These are phyloP conservation scores for Macrotis lagotis DNA, from an alignment of 2,113 vertebrate genomes.

Conservation along the genomic window DNA sequence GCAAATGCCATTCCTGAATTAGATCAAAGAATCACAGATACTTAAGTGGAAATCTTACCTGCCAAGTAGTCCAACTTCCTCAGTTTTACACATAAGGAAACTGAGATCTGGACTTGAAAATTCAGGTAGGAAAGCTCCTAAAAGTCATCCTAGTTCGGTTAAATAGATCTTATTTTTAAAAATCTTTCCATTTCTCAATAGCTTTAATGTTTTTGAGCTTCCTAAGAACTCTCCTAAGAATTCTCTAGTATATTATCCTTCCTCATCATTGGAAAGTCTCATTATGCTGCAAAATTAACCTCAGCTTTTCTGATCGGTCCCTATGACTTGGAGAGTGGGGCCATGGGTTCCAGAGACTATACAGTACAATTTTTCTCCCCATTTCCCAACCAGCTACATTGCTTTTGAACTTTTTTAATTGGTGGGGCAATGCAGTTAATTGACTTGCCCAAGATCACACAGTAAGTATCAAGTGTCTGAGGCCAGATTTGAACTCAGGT, in stretches of 20 bases:
- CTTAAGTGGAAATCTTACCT: not conserved
- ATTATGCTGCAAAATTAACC: not conserved
- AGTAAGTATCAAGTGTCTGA: no score
- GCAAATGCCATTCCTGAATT: not conserved
- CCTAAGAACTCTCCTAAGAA: not conserved
- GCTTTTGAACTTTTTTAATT: not conserved
- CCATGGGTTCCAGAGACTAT: not conserved
- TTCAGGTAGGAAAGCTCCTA: not conserved
- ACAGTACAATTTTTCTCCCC: not conserved
- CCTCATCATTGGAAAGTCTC: not conserved
- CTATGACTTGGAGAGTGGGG: not conserved
- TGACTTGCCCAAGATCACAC: no score
- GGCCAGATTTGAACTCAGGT: no score
- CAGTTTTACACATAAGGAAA: not conserved
- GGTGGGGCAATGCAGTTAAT: no score
- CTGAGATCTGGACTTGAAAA: not conserved
- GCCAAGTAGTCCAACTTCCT: not conserved
- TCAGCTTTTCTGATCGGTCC: not conserved
- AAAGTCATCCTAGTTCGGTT: not conserved
- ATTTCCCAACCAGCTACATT: not conserved
- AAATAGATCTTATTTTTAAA: not conserved
- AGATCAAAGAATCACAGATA: not conserved
- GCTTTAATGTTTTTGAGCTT: not conserved
- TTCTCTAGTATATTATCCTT: not conserved
- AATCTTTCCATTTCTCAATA: not conserved